Base-by-base conservation (phyloP, 2,888 invertebrate species). In the Piscicola geometra region DNA sequence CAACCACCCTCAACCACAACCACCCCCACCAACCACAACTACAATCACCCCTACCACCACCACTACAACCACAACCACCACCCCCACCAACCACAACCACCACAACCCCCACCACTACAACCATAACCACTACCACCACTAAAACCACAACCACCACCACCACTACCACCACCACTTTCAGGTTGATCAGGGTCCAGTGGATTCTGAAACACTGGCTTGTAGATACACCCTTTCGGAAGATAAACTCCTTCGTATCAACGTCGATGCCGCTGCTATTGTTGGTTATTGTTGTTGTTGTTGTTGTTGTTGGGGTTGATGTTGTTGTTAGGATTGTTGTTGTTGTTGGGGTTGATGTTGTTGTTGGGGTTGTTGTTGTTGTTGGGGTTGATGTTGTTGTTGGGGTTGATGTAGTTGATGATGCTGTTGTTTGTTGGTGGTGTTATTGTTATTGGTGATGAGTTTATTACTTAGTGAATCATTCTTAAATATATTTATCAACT, bases 221-320 rank as follows among this genome's bases (percentile, higher is more conserved):
- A 90, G 97, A 80, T 99, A 98, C 86, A 98, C 99, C 3, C 89
- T 99, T 41, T 95, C 96, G 83, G 98, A 99, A 86, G 98, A 99
- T 86, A 97, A 98, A 86, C 90, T 99, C 76, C 95, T 99, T 84
- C 90, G 99, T 84, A 96, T 98, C 88, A 93, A 96, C 81, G 94
- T 99, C 84, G 97, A 98, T 87, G 78, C 80, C 81, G 56, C 78
- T 84, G 79, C 84, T 84, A 78, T 36, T 1, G 41, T 33, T 18
- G 21, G 25, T 28, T 5, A 3, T 25, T 33, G 47, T 50, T n/a
- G 9, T 52, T 25, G 21, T 9, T 75, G 21, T 25, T n/a, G 15
- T 18, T 33, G 21, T 25, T 75, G 28, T n/a, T n/a, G n/a, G n/a
- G n/a, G n/a, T n/a, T n/a, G n/a, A n/a, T n/a, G n/a, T n/a, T n/a